phyloP scores from a whole-genome alignment of 1,140 invertebrate genomes.

The Achatina immaculata region DNA sequence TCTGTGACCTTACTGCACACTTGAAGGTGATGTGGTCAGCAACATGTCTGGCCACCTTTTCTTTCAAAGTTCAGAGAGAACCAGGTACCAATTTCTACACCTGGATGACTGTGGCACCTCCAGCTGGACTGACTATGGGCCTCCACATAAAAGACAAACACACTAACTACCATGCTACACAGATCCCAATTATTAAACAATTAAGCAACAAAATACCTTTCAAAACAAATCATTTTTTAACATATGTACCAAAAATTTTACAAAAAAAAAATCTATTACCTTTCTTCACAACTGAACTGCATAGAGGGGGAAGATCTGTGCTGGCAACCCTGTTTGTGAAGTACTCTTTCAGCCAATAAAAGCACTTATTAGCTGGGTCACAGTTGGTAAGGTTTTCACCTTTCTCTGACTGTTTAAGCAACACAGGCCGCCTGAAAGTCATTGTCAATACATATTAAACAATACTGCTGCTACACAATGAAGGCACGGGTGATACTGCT shows the following conservation, averaged over 20 bases:
- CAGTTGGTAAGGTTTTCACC: conserved; percentile 63
- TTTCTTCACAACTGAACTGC: conserved; percentile 52
- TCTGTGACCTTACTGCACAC: no score
- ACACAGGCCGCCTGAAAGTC: conserved; percentile 48
- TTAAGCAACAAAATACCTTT: background rate
- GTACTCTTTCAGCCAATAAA: conserved; percentile 60
- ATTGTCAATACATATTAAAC: background rate
- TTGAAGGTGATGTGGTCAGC: no score
- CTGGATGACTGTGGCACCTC: no score
- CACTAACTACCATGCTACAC: no score
- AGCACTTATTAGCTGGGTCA: conserved; percentile 54
- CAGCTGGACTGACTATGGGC: no score
- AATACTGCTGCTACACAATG: background rate
- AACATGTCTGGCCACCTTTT: no score
- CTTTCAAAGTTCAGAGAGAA: no score
- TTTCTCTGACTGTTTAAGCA: conserved; percentile 54
- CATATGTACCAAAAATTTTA: background rate
- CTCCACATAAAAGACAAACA: no score
- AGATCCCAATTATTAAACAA: background rate
- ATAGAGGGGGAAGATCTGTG: conserved; percentile 46
- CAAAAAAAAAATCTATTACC: conserved; percentile 45
- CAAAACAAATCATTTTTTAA: background rate
- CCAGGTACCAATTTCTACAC: no score
- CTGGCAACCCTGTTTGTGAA: conserved; percentile 46
- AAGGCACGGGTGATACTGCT: background rate